phyloP scores from a whole-genome alignment of 2,888 invertebrate species.

The Cylindroiulus punctatus region DNA sequence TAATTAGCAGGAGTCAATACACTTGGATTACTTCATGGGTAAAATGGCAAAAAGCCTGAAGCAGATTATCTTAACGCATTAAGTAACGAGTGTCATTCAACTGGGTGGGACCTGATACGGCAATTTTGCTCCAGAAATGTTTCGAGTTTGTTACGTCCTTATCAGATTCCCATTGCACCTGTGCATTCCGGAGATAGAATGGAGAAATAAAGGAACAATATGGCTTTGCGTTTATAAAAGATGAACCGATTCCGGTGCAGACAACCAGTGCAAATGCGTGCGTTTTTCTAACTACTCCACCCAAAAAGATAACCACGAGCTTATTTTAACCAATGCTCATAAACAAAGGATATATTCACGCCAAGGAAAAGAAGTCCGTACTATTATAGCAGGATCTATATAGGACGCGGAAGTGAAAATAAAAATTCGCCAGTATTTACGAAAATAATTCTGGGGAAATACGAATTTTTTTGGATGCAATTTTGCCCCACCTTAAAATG shows the following conservation, averaged over 20 bases:
- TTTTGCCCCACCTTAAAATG: too few species aligned
- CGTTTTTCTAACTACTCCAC: slow-evolving; percentile 14
- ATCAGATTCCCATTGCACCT: slow-evolving; percentile 35
- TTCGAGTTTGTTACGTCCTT: background rate
- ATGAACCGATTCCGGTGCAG: background rate
- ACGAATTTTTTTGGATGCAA: background rate
- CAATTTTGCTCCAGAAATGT: background rate
- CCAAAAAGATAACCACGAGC: slow-evolving; percentile 22
- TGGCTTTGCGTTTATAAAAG: background rate
- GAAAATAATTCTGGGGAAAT: background rate
- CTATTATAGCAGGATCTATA: background rate
- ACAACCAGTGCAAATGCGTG: background rate
- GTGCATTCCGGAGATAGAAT: background rate
- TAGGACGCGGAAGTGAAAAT: slow-evolving; percentile 13
- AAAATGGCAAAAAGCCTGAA: slow-evolving; percentile 36
- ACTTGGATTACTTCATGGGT: background rate
- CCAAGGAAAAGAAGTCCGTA: background rate
- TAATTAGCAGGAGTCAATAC: slow-evolving; percentile 39
- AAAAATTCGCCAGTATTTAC: background rate
- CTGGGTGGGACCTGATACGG: background rate
- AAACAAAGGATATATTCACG: background rate
- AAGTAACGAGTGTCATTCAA: slow-evolving; percentile 28
- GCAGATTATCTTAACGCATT: background rate
- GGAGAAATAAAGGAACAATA: background rate
- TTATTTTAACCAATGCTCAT: background rate